These are phyloP conservation scores for Strix uralensis DNA, from an alignment of 2,113 vertebrate species.

Conservation along the genomic window DNA sequence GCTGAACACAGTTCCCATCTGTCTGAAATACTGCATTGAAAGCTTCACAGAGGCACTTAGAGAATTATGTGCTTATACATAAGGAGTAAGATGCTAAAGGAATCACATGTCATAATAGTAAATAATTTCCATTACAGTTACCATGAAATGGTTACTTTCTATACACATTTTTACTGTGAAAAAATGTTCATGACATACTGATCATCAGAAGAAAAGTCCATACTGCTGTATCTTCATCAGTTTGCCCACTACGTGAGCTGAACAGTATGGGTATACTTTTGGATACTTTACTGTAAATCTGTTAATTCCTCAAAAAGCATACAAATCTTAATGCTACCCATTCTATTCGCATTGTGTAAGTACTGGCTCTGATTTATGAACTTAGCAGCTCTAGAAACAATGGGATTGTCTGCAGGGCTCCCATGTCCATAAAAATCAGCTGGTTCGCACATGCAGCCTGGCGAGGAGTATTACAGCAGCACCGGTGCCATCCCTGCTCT, in stretches of 20 bases:
- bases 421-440: slow-evolving; percentile 28
- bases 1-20: neutral
- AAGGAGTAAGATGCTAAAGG: neutral
- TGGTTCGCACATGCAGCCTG: neutral
- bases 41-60: neutral
- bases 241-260: neutral
- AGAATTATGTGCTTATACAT: neutral
- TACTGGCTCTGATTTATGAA: neutral
- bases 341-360: neutral
- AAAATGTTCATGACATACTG: neutral
- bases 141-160: neutral
- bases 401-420: slow-evolving; percentile 17
- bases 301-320: neutral
- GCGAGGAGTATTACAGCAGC: rapidly evolving
- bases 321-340: neutral
- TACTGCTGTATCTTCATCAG: neutral
- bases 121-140: neutral
- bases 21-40: neutral
- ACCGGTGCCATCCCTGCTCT: neutral
- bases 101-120: neutral
- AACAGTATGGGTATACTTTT: neutral
- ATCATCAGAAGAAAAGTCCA: neutral
- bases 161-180: neutral
- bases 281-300: neutral
- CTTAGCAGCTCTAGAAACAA: neutral